Percentiles rank a stretch among this genome's conserved stretches.
phyloP scores from a whole-genome alignment of 1,140 invertebrate genomes.

The Rhyzopertha dominica region DNA sequence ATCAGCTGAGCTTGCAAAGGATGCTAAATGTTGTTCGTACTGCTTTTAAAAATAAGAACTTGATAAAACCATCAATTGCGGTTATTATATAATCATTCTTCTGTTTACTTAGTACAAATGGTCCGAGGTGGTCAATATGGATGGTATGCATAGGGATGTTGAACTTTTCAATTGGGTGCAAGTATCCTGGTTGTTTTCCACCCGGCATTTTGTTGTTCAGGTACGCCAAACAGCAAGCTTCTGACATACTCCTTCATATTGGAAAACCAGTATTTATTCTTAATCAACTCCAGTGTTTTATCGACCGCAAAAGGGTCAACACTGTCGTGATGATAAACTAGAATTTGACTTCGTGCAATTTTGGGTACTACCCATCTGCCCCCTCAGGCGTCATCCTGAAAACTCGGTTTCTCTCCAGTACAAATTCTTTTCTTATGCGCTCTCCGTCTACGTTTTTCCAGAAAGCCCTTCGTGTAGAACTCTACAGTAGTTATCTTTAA shows the following conservation, averaged over 20 bases:
- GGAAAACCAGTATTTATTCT: conserved; percentile 37
- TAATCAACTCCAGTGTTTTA: conserved; percentile 33
- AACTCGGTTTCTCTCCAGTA: conserved; percentile 26
- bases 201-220: conserved; percentile 20
- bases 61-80: conserved; percentile 18
- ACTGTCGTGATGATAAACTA: conserved; percentile 36
- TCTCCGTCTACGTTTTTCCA: conserved; percentile 16
- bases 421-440: conserved; percentile 24
- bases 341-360: conserved; percentile 30
- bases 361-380: conserved; percentile 36
- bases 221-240: conserved; percentile 22
- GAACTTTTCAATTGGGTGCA: conserved; percentile 33
- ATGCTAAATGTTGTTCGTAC: conserved; percentile 22
- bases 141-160: conserved; percentile 24
- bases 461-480: conserved; percentile 9
- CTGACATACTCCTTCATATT: conserved; percentile 34
- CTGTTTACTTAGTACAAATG: conserved; percentile 24
- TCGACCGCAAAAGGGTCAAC: conserved; percentile 37
- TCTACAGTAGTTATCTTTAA: conserved; percentile 17
- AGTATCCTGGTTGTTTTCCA: conserved; percentile 27
- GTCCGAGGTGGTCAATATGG: conserved; percentile 32
- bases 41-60: conserved; percentile 15
- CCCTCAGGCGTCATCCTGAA: conserved; percentile 29
- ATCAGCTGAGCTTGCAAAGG: too few species aligned
- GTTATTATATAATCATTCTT: conserved; percentile 20